These are phyloP conservation scores for Patagioenas fasciata DNA, from an alignment of 2,113 vertebrate genomes.

Conservation along the genomic window DNA sequence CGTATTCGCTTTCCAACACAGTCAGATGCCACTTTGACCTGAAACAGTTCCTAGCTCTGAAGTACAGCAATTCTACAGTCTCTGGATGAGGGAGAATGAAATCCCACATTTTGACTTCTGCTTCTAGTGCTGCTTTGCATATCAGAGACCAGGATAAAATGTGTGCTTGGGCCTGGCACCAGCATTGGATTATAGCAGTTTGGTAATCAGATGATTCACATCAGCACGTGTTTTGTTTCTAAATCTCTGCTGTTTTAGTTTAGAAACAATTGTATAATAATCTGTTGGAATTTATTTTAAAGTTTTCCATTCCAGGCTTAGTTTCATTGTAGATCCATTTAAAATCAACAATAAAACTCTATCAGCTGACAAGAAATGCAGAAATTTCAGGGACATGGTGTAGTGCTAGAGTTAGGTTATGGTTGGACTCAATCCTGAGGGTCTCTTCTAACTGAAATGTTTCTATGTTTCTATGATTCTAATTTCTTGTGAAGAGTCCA, in stretches of 20 bases:
- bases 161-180: background rate
- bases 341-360: background rate
- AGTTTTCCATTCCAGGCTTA: background rate
- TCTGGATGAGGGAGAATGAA: background rate
- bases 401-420: too few species aligned
- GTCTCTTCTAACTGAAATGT: too few species aligned
- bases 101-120: background rate
- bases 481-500: background rate
- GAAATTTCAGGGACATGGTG: background rate
- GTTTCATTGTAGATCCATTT: background rate
- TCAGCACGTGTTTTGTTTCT: background rate
- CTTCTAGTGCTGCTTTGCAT: background rate
- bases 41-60: background rate
- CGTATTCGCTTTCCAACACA: background rate
- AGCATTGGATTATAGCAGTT: background rate
- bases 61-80: background rate
- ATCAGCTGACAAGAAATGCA: background rate
- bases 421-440: too few species aligned
- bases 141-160: background rate
- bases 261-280: background rate
- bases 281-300: background rate
- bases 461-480: too few species aligned
- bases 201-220: background rate
- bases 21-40: background rate
- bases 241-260: background rate